Percentiles rank a stretch among this genome's conserved stretches.
These are phyloP conservation scores for Gnathonemus longibarbis DNA, from an alignment of 2,113 vertebrate species.

Conservation along the genomic window DNA sequence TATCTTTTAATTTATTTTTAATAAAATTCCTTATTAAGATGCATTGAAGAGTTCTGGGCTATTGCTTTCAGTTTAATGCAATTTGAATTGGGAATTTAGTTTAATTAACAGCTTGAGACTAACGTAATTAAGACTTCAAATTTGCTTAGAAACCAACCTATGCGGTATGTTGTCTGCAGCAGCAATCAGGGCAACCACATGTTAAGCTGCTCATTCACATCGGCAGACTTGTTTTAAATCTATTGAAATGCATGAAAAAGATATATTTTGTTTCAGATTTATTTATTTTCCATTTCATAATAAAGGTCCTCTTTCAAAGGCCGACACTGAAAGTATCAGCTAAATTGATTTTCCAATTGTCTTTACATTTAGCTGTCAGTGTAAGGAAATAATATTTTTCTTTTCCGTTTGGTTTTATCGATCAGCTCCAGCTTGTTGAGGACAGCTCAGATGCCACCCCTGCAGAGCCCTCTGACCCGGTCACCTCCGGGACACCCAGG, in stretches of 20 bases:
- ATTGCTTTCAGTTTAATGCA: neutral
- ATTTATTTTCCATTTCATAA: neutral
- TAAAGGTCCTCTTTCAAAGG: neutral
- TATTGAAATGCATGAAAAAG: neutral
- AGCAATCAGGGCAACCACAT: neutral
- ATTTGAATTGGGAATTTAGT: neutral
- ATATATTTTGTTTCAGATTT: neutral
- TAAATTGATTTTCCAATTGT: neutral
- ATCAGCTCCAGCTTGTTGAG: constrained; percentile 17
- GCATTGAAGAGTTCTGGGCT: neutral
- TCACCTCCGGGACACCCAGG: constrained; percentile 74
- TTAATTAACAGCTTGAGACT: constrained; percentile 40
- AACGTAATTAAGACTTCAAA: neutral
- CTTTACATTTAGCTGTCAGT: neutral
- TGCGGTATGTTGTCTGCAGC: neutral
- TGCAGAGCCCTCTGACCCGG: neutral
- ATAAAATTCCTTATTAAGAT: neutral
- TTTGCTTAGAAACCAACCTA: neutral
- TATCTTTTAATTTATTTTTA: neutral
- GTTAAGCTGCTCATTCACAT: neutral
- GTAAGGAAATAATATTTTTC: constrained; percentile 50
- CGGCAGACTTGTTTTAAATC: neutral
- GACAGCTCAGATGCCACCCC: neutral
- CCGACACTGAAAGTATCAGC: neutral
- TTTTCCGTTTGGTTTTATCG: neutral